A percentile compares a stretch with the other conserved stretches of the same genome.
Evolutionary conservation across 2,888 invertebrate genomes (phyloP).

Genomic region (Tanytarsus gracilentus): DNA sequence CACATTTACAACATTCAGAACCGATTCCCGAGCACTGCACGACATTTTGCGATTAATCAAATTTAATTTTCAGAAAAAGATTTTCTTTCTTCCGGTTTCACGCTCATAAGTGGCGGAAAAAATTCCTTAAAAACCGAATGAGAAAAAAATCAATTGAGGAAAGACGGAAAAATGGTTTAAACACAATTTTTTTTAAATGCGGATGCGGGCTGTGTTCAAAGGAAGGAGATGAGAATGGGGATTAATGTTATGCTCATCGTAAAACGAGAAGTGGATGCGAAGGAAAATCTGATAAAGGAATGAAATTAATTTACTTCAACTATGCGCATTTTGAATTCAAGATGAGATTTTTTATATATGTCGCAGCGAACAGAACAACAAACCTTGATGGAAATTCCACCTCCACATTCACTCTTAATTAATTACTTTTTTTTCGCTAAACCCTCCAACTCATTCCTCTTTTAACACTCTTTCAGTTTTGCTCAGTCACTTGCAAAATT

Average conservation of each 20-base stretch:
- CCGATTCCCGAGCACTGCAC: conserved; percentile 7
- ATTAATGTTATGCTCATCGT: conserved; percentile 3
- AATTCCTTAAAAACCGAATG: too few species aligned
- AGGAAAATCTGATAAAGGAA: conserved; percentile 5
- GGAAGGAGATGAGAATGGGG: neutral
- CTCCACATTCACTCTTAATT: neutral
- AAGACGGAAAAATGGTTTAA: neutral
- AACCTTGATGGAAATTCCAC: neutral
- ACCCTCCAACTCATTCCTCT: neutral
- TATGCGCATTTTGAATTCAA: neutral
- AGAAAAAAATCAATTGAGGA: neutral
- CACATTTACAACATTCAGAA: too few species aligned
- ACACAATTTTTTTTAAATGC: too few species aligned
- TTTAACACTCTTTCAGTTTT: too few species aligned
- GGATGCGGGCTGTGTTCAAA: too few species aligned
- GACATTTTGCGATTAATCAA: conserved; percentile 24
- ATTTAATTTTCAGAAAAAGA: neutral
- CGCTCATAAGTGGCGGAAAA: too few species aligned
- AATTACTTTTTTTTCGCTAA: neutral
- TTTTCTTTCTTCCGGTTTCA: too few species aligned
- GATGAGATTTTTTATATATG: neutral
- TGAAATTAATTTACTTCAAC: conserved; percentile 4
- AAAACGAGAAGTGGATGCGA: too few species aligned
- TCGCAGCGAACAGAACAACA: neutral
- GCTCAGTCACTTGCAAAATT: too few species aligned